These are phyloP conservation scores for Yponomeuta cagnagella DNA, from an alignment of 2,888 invertebrate genomes.

Conservation along the genomic window DNA sequence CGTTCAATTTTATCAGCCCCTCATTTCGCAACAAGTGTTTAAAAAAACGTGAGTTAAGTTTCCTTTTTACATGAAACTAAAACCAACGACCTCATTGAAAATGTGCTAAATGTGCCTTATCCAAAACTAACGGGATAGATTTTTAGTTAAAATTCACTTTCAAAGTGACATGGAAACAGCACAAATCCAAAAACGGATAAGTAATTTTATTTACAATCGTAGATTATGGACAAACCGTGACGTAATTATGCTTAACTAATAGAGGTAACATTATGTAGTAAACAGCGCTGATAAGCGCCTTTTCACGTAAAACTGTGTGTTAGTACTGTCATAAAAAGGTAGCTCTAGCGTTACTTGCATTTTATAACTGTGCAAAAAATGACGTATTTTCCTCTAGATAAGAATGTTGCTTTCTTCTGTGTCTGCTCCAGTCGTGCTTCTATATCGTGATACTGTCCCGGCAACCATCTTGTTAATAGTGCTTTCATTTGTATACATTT, in stretches of 20 bases:
- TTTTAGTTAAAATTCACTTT: too few species aligned
- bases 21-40: too few species aligned
- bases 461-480: background rate
- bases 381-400: background rate
- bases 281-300: background rate
- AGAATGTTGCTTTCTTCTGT: background rate
- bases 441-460: background rate
- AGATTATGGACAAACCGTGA: background rate
- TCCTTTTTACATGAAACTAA: too few species aligned
- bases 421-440: background rate
- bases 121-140: too few species aligned
- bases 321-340: slow-evolving; percentile 3
- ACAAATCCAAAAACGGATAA: background rate
- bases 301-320: slow-evolving; percentile 5
- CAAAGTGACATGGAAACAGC: background rate
- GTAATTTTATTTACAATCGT: background rate
- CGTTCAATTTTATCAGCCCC: background rate
- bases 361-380: background rate
- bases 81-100: too few species aligned
- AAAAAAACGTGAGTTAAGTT: too few species aligned
- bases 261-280: background rate
- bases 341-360: background rate
- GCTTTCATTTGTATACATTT: too few species aligned
- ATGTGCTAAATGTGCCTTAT: too few species aligned
- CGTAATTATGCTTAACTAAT: background rate